Conservation (phyloP, 2,797 vertebrate species). For the Enteromius trimaculatus region DNA sequence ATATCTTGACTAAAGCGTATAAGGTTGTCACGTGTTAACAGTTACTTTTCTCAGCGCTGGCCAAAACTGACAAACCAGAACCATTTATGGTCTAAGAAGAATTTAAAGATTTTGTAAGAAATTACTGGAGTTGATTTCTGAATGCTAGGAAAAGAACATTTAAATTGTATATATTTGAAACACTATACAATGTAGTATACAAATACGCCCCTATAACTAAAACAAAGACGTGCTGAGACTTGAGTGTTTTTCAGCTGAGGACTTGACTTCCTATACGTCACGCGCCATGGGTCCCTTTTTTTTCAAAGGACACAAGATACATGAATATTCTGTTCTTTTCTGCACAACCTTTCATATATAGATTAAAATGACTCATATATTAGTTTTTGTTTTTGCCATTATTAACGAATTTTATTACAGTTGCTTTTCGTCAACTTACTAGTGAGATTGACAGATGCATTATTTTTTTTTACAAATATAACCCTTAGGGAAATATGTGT, state of each 20-base stretch:
- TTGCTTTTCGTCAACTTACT: too few relatives aligned
- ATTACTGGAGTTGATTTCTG: background rate
- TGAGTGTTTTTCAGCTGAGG: background rate
- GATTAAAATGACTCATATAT: background rate
- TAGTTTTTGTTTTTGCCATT: background rate
- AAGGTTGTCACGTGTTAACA: background rate
- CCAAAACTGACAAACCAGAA: background rate
- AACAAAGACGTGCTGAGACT: background rate
- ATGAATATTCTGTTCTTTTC: background rate
- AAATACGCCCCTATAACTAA: background rate
- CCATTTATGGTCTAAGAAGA: background rate
- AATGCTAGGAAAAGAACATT: background rate
- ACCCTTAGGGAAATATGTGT: too few relatives aligned
- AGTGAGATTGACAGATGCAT: too few relatives aligned
- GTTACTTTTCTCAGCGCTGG: constrained; percentile 2
- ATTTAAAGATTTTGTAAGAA: background rate
- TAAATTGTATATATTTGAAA: background rate
- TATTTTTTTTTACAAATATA: background rate
- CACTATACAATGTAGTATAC: background rate
- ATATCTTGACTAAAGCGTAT: too few relatives aligned
- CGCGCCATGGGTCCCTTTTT: background rate
- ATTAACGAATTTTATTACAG: too few relatives aligned
- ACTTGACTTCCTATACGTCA: background rate
- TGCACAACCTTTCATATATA: background rate
- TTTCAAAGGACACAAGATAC: background rate